A percentile compares a stretch with the other conserved stretches of the same genome.
phyloP scores from a whole-genome alignment of 1,140 invertebrate species.

The Lasioglossum baleicum region DNA sequence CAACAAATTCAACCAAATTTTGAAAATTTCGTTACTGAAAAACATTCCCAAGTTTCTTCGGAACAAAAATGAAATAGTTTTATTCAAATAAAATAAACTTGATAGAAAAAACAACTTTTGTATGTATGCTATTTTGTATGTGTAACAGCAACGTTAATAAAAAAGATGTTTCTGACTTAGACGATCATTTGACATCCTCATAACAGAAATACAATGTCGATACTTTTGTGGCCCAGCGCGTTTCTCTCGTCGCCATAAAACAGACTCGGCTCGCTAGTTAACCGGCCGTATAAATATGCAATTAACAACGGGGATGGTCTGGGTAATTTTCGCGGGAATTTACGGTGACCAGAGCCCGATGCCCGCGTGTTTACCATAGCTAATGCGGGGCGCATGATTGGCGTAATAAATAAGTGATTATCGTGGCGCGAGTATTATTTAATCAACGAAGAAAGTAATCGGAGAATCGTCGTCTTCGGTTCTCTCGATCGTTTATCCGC shows the following conservation, averaged over 20 bases:
- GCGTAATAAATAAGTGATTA: conserved; percentile 80
- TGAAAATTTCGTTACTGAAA: too few relatives aligned
- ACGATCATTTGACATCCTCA: too few relatives aligned
- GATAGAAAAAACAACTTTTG: too few relatives aligned
- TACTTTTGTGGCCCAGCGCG: too few relatives aligned
- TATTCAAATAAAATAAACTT: too few relatives aligned
- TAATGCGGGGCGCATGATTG: conserved; percentile 77
- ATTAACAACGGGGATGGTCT: conserved; percentile 60
- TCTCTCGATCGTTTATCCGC: conserved; percentile 67
- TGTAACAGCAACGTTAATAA: too few relatives aligned
- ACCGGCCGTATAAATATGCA: conserved; percentile 55
- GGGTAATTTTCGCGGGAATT: conserved; percentile 59
- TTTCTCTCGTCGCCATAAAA: conserved; percentile 40
- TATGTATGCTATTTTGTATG: too few relatives aligned
- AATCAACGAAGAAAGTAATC: conserved; percentile 74
- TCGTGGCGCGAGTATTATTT: conserved; percentile 74
- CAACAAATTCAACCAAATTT: too few relatives aligned
- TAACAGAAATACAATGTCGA: too few relatives aligned
- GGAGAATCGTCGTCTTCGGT: not conserved
- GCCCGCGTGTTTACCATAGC: conserved; percentile 52
- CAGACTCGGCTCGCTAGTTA: conserved; percentile 53
- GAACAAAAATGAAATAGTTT: too few relatives aligned
- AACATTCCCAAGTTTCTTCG: too few relatives aligned
- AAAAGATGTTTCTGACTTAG: too few relatives aligned
- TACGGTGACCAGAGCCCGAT: conserved; percentile 56